Conservation (phyloP, 2,113 vertebrate species). For the Periophthalmus modestus region DNA sequence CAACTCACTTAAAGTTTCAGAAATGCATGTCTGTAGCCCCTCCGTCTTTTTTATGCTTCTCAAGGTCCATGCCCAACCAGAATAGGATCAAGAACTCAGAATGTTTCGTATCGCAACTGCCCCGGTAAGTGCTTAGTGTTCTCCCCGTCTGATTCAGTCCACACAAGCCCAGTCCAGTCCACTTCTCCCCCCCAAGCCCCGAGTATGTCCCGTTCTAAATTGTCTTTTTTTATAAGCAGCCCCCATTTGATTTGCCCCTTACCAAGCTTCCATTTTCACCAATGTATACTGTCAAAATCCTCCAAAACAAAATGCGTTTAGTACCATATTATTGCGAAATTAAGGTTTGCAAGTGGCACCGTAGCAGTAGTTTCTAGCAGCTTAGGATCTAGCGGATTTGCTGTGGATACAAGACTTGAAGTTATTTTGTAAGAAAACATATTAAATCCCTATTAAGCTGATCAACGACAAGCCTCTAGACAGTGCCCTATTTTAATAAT, state of each 20-base stretch:
- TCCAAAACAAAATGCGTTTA: constrained; percentile 26
- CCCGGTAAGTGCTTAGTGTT: constrained; percentile 75
- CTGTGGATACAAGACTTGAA: constrained; percentile 58
- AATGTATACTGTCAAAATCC: constrained; percentile 30
- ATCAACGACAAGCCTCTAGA: constrained; percentile 50
- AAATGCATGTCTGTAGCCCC: constrained; percentile 69
- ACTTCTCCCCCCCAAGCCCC: constrained; percentile 46
- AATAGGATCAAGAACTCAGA: constrained; percentile 76
- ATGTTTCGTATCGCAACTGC: constrained; percentile 76
- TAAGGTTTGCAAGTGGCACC: constrained; percentile 61
- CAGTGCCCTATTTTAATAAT: constrained; percentile 42
- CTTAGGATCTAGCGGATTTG: constrained; percentile 64
- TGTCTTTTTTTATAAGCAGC: constrained; percentile 38
- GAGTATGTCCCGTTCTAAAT: constrained; percentile 40
- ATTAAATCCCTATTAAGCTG: constrained; percentile 71
- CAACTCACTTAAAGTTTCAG: constrained; percentile 51
- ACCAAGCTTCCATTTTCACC: constrained; percentile 43
- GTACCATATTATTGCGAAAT: constrained; percentile 55
- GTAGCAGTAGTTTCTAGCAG: constrained; percentile 42
- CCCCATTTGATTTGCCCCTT: constrained; percentile 44
- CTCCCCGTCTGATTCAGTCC: constrained; percentile 62
- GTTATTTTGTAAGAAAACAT: constrained; percentile 63
- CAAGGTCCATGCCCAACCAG: constrained; percentile 77
- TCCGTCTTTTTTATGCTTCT: constrained; percentile 72
- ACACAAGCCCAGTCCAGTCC: constrained; percentile 55